Percentiles rank a stretch among this genome's conserved stretches.
Evolutionary conservation across 2,888 invertebrate genomes (phyloP).

Genomic region (Ennomos quercinarius): DNA sequence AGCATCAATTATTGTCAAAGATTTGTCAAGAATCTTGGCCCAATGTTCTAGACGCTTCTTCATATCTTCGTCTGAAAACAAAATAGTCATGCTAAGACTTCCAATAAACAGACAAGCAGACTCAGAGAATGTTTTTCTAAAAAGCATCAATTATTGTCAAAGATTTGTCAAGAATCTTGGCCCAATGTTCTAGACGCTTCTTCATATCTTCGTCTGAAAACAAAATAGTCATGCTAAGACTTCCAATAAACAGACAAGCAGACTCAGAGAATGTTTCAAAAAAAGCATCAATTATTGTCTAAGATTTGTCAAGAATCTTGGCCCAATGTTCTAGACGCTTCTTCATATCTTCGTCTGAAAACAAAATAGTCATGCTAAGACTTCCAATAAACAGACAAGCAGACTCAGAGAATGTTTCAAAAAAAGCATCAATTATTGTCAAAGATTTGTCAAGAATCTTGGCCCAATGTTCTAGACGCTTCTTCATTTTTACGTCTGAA

Average conservation of each 20-base stretch:
- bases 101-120: background rate
- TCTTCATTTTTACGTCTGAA: slow-evolving; percentile 85
- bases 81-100: too few relatives aligned
- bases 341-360: slow-evolving; percentile 85
- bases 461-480: slow-evolving; percentile 87
- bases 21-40: slow-evolving; percentile 85
- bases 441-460: too few relatives aligned
- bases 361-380: too few relatives aligned
- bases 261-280: too few relatives aligned
- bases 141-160: too few relatives aligned
- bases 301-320: slow-evolving; percentile 72
- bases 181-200: slow-evolving; percentile 86
- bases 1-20: too few relatives aligned
- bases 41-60: slow-evolving; percentile 86
- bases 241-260: background rate
- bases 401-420: too few relatives aligned
- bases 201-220: slow-evolving; percentile 85
- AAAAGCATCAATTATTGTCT: too few relatives aligned
- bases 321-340: slow-evolving; percentile 87
- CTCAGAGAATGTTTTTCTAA: too few relatives aligned
- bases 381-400: background rate
- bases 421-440: too few relatives aligned
- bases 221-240: background rate
- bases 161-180: slow-evolving; percentile 82
- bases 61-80: slow-evolving; percentile 83